These are phyloP conservation scores for Lichenostomus cassidix DNA, from an alignment of 2,113 vertebrate species.

Conservation along the genomic window DNA sequence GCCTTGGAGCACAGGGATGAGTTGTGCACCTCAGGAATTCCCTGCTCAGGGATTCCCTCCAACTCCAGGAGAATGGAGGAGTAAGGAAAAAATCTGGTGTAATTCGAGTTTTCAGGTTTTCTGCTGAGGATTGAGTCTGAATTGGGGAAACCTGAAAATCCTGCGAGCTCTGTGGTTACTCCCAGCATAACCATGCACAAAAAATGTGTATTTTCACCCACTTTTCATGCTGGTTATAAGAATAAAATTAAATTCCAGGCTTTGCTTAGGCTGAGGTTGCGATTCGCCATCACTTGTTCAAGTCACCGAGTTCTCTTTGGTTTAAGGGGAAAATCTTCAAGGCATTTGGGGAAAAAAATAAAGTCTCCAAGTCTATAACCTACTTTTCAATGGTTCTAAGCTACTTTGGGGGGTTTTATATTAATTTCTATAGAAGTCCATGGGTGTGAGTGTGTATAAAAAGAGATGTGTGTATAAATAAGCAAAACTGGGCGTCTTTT, in stretches of 20 bases:
- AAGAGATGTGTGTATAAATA: neutral
- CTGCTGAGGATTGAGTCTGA: neutral
- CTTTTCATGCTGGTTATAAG: neutral
- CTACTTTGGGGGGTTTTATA: neutral
- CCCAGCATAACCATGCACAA: neutral
- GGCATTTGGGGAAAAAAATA: neutral
- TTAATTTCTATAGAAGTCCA: neutral
- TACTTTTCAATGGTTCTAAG: neutral
- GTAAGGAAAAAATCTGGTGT: accelerated
- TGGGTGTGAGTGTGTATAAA: neutral
- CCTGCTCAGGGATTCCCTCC: accelerated
- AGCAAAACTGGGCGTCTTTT: neutral
- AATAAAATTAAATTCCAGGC: neutral
- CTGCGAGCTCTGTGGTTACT: neutral
- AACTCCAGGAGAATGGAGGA: neutral
- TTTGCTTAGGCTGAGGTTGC: accelerated
- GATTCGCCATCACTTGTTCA: accelerated
- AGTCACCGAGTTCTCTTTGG: neutral
- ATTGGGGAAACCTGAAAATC: neutral
- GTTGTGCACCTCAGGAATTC: neutral
- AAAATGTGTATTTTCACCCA: neutral
- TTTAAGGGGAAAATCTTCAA: neutral
- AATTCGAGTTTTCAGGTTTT: accelerated
- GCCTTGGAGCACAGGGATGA: neutral
- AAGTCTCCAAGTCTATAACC: neutral